These are phyloP conservation scores for Mesitornis unicolor DNA, from an alignment of 2,113 vertebrate species.

Conservation along the genomic window DNA sequence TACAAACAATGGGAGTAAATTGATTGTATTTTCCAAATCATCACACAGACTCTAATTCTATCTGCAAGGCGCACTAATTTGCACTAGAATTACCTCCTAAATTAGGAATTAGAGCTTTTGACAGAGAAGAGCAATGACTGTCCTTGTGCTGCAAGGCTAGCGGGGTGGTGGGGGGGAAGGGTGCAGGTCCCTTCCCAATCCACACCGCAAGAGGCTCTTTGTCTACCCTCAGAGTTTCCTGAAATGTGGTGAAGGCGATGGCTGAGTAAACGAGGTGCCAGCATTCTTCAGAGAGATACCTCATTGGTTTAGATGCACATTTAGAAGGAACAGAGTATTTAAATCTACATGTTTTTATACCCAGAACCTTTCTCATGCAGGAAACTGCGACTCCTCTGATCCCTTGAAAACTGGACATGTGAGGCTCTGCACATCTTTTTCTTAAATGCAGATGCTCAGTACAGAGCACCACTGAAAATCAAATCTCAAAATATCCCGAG, in stretches of 20 bases:
- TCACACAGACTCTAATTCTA: slow-evolving; percentile 74
- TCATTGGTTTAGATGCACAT: neutral
- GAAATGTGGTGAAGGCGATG: neutral
- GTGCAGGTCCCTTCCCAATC: neutral
- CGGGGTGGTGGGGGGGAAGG: neutral
- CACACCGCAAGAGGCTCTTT: neutral
- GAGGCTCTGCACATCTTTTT: neutral
- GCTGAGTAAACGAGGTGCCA: neutral
- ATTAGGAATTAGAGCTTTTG: slow-evolving; percentile 62
- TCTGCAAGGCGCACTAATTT: slow-evolving; percentile 70
- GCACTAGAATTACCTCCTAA: slow-evolving; percentile 68
- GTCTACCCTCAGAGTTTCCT: neutral
- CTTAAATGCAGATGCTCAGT: neutral
- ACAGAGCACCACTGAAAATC: neutral
- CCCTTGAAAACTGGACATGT: neutral
- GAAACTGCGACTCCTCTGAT: neutral
- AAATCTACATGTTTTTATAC: neutral
- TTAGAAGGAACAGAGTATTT: neutral
- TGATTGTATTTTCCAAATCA: slow-evolving; percentile 78
- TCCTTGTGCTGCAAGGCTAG: neutral
- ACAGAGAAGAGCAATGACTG: slow-evolving; percentile 14
- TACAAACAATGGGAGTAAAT: slow-evolving; percentile 71
- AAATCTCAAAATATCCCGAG: neutral
- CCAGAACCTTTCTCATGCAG: neutral
- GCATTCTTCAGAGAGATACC: neutral